These are phyloP conservation scores for Phrixothrix hirtus DNA, from an alignment of 2,888 invertebrate genomes.

Conservation along the genomic window DNA sequence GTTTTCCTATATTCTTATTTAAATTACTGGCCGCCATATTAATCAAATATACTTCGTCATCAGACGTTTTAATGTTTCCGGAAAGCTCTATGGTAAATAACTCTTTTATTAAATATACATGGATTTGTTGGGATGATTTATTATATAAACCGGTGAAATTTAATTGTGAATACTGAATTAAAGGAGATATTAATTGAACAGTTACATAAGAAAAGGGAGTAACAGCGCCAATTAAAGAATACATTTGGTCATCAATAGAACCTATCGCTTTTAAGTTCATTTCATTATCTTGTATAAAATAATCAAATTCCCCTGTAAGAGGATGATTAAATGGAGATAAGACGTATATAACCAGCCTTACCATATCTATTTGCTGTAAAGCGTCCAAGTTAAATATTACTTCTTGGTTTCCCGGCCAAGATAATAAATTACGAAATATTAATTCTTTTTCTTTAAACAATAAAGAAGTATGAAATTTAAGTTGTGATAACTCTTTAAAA, in stretches of 20 bases:
- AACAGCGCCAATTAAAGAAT: not conserved
- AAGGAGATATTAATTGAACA: not conserved
- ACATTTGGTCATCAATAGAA: not conserved
- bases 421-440: constrained; percentile 3
- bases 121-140: not conserved
- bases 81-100: constrained; percentile 2
- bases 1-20: constrained; percentile 12
- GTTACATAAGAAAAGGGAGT: not conserved
- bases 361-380: not conserved
- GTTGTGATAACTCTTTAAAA: constrained; percentile 2
- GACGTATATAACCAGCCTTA: not conserved
- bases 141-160: not conserved
- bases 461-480: constrained; percentile 9
- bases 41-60: constrained; percentile 11
- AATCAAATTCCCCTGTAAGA: not conserved
- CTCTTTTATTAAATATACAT: not conserved
- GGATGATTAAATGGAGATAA: constrained; percentile 11
- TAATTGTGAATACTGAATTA: not conserved
- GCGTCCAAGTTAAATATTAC: not conserved
- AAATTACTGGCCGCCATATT: constrained; percentile 11
- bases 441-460: not conserved
- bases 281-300: not conserved
- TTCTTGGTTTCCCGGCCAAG: constrained; percentile 10
- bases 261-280: not conserved
- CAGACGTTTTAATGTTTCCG: constrained; percentile 3